These are phyloP conservation scores for Drosophila equinoxialis DNA, from an alignment of 1,140 invertebrate species.

Conservation along the genomic window DNA sequence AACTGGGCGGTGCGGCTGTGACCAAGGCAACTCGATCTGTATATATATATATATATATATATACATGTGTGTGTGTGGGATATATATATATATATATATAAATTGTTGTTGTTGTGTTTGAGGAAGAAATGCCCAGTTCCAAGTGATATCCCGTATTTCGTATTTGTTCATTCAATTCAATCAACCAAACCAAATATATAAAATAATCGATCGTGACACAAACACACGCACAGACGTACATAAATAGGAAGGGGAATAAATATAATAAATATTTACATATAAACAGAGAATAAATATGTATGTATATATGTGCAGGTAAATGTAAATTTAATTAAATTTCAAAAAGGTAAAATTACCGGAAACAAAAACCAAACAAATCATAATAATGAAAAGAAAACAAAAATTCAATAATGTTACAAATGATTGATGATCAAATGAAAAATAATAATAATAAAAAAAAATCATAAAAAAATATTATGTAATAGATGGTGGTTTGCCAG, in stretches of 20 bases:
- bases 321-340: constrained; percentile 74
- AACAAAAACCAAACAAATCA: constrained; percentile 58
- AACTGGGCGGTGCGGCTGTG: constrained; percentile 84
- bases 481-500: constrained; percentile 47
- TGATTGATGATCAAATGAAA: constrained; percentile 72
- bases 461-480: constrained; percentile 66
- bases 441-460: constrained; percentile 46
- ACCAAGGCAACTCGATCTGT: constrained; percentile 84
- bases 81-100: background rate
- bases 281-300: constrained; percentile 10
- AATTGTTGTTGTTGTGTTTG: constrained; percentile 25
- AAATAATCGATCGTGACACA: constrained; percentile 63
- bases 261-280: constrained; percentile 66
- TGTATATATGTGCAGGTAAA: constrained; percentile 49
- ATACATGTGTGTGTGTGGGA: constrained; percentile 42
- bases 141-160: background rate
- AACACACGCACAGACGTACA: constrained; percentile 50
- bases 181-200: constrained; percentile 58
- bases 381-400: constrained; percentile 10
- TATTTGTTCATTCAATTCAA: constrained; percentile 37
- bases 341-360: constrained; percentile 70
- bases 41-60: constrained; percentile 14
- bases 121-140: constrained; percentile 51
- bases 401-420: constrained; percentile 50
- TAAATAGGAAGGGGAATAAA: constrained; percentile 42